Conservation (phyloP, 2,797 vertebrate species). For the Leptoclinus maculatus region DNA sequence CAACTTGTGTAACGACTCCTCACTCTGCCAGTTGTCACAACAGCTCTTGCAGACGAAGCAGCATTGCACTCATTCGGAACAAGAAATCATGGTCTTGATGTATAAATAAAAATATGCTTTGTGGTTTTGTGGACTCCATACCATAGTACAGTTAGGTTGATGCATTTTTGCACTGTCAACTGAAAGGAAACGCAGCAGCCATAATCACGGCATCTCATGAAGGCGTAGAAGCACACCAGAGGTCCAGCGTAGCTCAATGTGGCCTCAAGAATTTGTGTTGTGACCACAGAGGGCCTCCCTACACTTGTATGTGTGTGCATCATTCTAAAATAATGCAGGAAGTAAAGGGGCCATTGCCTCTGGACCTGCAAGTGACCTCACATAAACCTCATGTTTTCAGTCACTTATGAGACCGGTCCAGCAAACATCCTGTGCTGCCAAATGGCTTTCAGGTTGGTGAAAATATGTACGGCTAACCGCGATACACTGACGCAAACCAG, state of each 20-base stretch:
- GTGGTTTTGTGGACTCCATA: conserved; percentile 30
- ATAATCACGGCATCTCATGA: conserved; percentile 24
- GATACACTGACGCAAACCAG: conserved; percentile 1
- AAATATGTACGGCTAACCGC: conserved; percentile 21
- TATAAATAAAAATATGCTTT: conserved; percentile 31
- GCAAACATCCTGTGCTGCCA: conserved; percentile 35
- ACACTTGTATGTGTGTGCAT: conserved; percentile 13
- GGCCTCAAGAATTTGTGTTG: conserved; percentile 45
- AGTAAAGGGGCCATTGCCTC: conserved; percentile 27
- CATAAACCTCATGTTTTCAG: conserved; percentile 44
- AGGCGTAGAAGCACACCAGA: neutral
- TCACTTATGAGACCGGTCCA: neutral
- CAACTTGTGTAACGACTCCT: no score
- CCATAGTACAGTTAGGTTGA: conserved; percentile 14
- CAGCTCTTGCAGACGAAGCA: neutral
- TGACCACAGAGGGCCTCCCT: conserved; percentile 42
- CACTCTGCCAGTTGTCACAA: no score
- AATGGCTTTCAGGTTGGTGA: conserved; percentile 22
- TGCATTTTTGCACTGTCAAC: conserved; percentile 5
- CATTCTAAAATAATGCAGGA: conserved; percentile 55
- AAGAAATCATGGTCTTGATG: conserved; percentile 16
- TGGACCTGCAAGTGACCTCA: conserved; percentile 43
- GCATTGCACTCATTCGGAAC: neutral
- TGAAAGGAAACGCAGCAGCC: conserved; percentile 38
- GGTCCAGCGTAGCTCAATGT: neutral